phyloP scores from a whole-genome alignment of 1,140 invertebrate species.

The Listronotus bonariensis region DNA sequence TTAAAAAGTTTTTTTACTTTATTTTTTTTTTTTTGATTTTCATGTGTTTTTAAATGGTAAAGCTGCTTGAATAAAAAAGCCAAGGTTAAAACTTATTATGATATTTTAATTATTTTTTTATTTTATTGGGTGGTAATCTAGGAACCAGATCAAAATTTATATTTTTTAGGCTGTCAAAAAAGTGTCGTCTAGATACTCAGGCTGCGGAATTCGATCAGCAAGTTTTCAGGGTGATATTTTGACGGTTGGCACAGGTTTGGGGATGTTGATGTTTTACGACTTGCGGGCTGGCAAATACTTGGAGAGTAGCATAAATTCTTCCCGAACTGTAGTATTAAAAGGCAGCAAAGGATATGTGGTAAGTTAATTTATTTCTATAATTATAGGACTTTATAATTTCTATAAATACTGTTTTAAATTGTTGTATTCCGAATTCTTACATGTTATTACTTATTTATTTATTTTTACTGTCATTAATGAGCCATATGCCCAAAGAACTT shows the following conservation, averaged over 20 bases:
- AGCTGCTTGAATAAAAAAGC: no score
- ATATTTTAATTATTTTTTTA: no score
- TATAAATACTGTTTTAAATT: not conserved
- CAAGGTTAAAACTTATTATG: no score
- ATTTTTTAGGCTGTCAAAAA: constrained; percentile 25
- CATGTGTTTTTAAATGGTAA: no score
- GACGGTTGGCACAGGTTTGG: constrained; percentile 91
- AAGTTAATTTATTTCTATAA: constrained; percentile 54
- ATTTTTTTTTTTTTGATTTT: no score
- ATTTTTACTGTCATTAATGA: no score
- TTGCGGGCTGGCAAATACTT: constrained; percentile 88
- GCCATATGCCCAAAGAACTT: no score
- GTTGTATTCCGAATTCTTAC: not conserved
- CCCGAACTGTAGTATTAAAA: constrained; percentile 85
- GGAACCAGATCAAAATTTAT: no score
- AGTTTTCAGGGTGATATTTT: constrained; percentile 88
- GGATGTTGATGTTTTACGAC: constrained; percentile 93
- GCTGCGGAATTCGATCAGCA: constrained; percentile 86
- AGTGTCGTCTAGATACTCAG: constrained; percentile 58
- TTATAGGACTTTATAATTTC: not conserved
- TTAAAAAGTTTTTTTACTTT: no score
- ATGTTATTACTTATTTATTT: no score
- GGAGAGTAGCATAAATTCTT: constrained; percentile 86
- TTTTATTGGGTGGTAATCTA: no score
- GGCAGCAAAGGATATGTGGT: constrained; percentile 90